Evolutionary conservation across 2,797 vertebrate species (phyloP).

Genomic region (Chelon auratus): DNA sequence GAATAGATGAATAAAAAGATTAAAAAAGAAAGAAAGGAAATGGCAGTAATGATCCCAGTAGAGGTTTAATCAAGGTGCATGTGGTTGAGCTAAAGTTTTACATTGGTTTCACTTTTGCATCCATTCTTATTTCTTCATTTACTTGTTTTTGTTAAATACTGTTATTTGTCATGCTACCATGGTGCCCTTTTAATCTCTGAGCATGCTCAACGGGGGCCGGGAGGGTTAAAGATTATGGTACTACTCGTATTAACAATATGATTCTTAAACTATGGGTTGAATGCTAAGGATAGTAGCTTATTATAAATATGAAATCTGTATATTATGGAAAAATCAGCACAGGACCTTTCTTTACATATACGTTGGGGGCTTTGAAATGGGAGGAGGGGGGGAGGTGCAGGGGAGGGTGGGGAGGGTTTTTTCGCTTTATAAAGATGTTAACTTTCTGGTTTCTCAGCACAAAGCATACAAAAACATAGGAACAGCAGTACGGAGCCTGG

Average conservation of each 20-base stretch:
- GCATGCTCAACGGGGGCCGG: slow-evolving; percentile 83
- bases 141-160: slow-evolving; percentile 12
- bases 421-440: slow-evolving; percentile 84
- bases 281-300: slow-evolving; percentile 90
- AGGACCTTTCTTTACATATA: slow-evolving; percentile 84
- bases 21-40: slow-evolving; percentile 21
- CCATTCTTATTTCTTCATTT: slow-evolving; percentile 52
- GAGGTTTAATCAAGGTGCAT: slow-evolving; percentile 55
- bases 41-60: slow-evolving; percentile 34
- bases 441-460: slow-evolving; percentile 89
- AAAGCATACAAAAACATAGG: slow-evolving; percentile 82
- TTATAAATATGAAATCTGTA: slow-evolving; percentile 91
- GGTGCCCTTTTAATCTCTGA: slow-evolving; percentile 84
- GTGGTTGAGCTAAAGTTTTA: slow-evolving; percentile 53
- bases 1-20: too few species aligned
- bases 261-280: slow-evolving; percentile 88
- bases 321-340: slow-evolving; percentile 89
- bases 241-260: slow-evolving; percentile 86
- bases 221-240: slow-evolving; percentile 82
- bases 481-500: slow-evolving; percentile 78
- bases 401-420: slow-evolving; percentile 51
- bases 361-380: slow-evolving; percentile 67
- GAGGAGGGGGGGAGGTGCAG: slow-evolving; percentile 35
- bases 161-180: slow-evolving; percentile 70
- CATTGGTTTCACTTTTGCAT: slow-evolving; percentile 51